Base-by-base conservation (phyloP, 2,113 vertebrate genomes). In the Glaucidium brasilianum region DNA sequence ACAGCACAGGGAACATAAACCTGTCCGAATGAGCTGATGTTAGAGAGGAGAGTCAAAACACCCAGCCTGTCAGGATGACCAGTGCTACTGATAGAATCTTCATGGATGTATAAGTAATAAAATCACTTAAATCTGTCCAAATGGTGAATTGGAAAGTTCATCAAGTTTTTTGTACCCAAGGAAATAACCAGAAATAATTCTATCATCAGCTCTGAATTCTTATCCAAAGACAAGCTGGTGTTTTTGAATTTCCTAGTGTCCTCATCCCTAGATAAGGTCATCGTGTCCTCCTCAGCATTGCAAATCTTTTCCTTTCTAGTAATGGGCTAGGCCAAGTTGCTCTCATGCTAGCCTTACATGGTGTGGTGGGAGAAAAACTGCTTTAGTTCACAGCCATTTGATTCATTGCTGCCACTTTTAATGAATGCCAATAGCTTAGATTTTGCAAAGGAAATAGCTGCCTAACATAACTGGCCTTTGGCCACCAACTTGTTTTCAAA, bases 111-210 rank as follows among this genome's bases (percentile, higher is more conserved):
- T 29, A 90, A 85, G 29, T 62, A 85, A 83, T 83, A 92, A 96
- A 96, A 91, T 79, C 59, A 45, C 43, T 85, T 92, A 85, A 91
- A 96, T 91, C 84, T 85, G 81, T 87, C 80, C 86, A 97, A 94
- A 79, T 43, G 29, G 86, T 18, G 41, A 53, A 85, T 77, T 94
- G 97, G 91, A 97, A 95, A 95, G 90, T 85, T 93, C 53, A 73
- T 85, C 63, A 78, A 68, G 85, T 69, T 69, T 64, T 71, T 83
- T 88, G 39, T 85, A 95, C 58, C 83, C 69, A 71, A 96, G 84
- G 71, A 96, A 96, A 93, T 76, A 96, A 71, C 71, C 78, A 92
- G 84, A 95, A 96, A 96, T 85, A 96, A 76, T 62, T 77, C n/a
- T 91, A 63, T 88, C 53, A 66, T 85, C 53, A 75, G 49, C 52